These are phyloP conservation scores for Cynaeus angustus DNA, from an alignment of 2,888 invertebrate genomes.

Conservation along the genomic window DNA sequence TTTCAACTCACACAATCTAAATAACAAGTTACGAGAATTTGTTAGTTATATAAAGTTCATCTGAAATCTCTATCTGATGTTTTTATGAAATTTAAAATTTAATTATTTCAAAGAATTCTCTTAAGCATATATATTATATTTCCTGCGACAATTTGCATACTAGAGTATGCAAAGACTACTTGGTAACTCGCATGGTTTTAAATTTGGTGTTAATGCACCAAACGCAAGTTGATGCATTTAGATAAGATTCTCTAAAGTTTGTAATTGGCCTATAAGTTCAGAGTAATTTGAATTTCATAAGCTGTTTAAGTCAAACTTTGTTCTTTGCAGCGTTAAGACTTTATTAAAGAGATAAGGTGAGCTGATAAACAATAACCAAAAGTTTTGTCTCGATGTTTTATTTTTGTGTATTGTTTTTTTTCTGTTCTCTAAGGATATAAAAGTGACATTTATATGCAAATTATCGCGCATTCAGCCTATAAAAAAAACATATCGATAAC, in stretches of 20 bases:
- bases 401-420: slow-evolving; percentile 9
- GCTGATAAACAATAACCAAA: slow-evolving; percentile 10
- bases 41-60: too few species aligned
- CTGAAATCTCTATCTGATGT: too few species aligned
- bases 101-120: too few species aligned
- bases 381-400: background rate
- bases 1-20: too few species aligned
- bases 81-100: too few species aligned
- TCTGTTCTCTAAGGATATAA: slow-evolving; percentile 7
- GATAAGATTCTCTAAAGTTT: slow-evolving; percentile 23
- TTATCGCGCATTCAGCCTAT: background rate
- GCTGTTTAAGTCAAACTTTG: slow-evolving; percentile 18
- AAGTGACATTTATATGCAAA: slow-evolving; percentile 30
- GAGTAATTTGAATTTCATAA: slow-evolving; percentile 29
- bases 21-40: too few species aligned
- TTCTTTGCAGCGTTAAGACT: slow-evolving; percentile 16
- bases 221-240: slow-evolving; percentile 18
- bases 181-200: background rate
- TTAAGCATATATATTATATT: too few species aligned
- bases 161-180: background rate
- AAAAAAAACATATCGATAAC: slow-evolving; percentile 20
- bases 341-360: slow-evolving; percentile 24
- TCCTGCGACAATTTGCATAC: background rate
- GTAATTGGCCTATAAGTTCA: slow-evolving; percentile 19
- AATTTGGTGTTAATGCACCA: slow-evolving; percentile 20